phyloP scores from a whole-genome alignment of 2,113 vertebrate genomes.

The Gadus chalcogrammus region DNA sequence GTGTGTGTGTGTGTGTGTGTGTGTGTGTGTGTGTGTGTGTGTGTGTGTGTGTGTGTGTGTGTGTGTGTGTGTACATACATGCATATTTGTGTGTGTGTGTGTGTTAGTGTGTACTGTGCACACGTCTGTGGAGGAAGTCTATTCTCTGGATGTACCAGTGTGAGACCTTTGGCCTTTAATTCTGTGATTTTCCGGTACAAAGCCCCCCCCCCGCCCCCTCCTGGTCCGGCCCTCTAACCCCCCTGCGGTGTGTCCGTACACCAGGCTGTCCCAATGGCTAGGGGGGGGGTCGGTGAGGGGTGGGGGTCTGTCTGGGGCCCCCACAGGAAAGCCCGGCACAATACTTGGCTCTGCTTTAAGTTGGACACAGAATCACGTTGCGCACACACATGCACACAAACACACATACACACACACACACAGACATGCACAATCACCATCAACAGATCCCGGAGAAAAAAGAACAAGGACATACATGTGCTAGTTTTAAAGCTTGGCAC shows the following conservation, averaged over 20 bases:
- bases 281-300: constrained; percentile 33
- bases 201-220: constrained; percentile 23
- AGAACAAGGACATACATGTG: no score
- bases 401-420: constrained; percentile 23
- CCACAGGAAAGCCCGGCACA: constrained; percentile 66
- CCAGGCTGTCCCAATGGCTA: neutral
- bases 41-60: no score
- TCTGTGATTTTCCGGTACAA: constrained; percentile 47
- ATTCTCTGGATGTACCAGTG: constrained; percentile 40
- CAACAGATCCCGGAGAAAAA: no score
- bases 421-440: constrained; percentile 13
- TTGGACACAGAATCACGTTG: neutral
- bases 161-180: constrained; percentile 38
- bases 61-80: no score
- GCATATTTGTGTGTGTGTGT: no score
- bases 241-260: neutral
- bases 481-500: neutral
- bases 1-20: neutral
- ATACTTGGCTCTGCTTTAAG: constrained; percentile 57
- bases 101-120: neutral
- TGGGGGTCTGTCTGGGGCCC: constrained; percentile 48
- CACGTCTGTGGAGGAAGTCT: constrained; percentile 57
- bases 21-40: constrained; percentile 2
- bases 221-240: constrained; percentile 23
- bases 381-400: constrained; percentile 22